Evolutionary conservation across 2,797 vertebrate species (phyloP).

Genomic region (Sebastes itinus): DNA sequence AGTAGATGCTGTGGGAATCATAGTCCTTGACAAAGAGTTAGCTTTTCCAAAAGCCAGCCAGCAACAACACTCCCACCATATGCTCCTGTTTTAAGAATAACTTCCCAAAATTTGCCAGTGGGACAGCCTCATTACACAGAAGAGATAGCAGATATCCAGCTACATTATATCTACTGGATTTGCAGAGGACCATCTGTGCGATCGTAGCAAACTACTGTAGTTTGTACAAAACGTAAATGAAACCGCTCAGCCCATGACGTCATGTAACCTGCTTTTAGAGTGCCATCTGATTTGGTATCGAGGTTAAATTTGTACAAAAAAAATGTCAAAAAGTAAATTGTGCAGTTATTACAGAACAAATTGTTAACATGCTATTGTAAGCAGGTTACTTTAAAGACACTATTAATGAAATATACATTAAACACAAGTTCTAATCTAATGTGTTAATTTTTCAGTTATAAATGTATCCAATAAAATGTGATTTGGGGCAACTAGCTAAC

Average conservation of each 20-base stretch:
- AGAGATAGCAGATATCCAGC: constrained; percentile 7
- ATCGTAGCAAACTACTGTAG: neutral
- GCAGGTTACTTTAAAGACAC: neutral
- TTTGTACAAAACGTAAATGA: neutral
- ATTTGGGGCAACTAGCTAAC: neutral
- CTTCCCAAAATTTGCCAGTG: constrained; percentile 26
- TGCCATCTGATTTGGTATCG: neutral
- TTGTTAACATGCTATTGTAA: neutral
- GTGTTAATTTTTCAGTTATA: neutral
- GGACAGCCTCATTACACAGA: constrained; percentile 26
- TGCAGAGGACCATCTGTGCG: constrained; percentile 24
- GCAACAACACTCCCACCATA: constrained; percentile 48
- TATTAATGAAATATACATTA: neutral
- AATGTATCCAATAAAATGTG: neutral
- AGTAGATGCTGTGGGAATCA: constrained; percentile 26
- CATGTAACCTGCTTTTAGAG: neutral
- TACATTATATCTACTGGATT: constrained; percentile 19
- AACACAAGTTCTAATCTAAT: neutral
- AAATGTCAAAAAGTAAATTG: neutral
- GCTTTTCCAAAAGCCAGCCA: constrained; percentile 42
- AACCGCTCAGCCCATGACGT: neutral
- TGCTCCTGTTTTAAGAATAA: constrained; percentile 56
- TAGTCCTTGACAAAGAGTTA: constrained; percentile 43
- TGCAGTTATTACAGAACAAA: neutral
- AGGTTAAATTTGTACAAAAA: neutral